Percentiles rank a stretch among this genome's conserved stretches.
These are phyloP conservation scores for Junco hyemalis DNA, from an alignment of 2,113 vertebrate genomes.

Conservation along the genomic window DNA sequence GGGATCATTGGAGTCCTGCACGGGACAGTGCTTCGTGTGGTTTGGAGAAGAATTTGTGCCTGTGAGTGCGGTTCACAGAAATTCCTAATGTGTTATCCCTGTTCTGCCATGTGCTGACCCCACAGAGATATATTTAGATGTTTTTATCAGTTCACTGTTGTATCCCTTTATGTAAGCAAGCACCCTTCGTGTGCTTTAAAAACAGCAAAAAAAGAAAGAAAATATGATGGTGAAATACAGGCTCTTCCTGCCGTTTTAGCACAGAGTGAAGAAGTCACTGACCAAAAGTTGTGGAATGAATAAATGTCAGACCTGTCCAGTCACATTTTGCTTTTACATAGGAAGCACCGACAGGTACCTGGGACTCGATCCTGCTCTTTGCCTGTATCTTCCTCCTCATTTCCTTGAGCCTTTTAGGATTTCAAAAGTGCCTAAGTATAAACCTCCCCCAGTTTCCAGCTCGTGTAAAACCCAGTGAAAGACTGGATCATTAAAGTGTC, in stretches of 20 bases:
- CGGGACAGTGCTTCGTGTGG: not conserved
- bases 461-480: not conserved
- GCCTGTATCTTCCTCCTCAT: not conserved
- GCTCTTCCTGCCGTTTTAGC: not conserved
- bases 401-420: not conserved
- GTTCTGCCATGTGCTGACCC: not conserved
- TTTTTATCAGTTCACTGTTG: not conserved
- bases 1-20: not conserved
- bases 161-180: not conserved
- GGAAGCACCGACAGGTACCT: not conserved
- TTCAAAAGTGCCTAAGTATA: not conserved
- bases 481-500: not conserved
- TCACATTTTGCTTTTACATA: not conserved
- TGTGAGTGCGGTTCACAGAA: not conserved
- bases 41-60: not conserved
- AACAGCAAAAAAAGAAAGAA: not conserved
- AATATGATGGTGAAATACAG: not conserved
- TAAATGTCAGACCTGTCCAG: not conserved
- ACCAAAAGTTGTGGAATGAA: not conserved
- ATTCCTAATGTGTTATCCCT: not conserved
- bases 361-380: not conserved
- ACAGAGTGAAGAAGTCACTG: not conserved
- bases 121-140: not conserved
- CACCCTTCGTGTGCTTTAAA: not conserved
- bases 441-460: not conserved